These are phyloP conservation scores for Charadrius vociferus DNA, from an alignment of 2,113 vertebrate species.

Conservation along the genomic window DNA sequence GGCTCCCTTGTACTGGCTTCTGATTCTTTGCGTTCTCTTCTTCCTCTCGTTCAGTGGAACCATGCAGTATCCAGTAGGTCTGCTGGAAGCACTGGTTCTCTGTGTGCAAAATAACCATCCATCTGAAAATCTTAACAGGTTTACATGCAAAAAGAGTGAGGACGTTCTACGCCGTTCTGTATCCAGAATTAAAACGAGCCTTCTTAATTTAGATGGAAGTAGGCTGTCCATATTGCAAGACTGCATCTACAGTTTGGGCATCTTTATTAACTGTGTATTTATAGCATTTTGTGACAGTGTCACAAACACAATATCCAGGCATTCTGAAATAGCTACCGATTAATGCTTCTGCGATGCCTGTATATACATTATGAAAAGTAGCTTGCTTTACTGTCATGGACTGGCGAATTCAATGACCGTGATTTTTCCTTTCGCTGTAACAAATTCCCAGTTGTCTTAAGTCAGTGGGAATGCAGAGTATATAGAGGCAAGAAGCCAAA, in stretches of 20 bases:
- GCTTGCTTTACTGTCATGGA: neutral
- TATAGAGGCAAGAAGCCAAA: neutral
- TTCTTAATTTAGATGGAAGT: neutral
- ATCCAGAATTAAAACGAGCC: neutral
- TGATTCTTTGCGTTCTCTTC: neutral
- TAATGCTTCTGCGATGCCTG: neutral
- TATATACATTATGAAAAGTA: neutral
- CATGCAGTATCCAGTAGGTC: neutral
- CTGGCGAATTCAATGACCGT: neutral
- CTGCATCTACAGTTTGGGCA: neutral
- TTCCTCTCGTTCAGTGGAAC: neutral
- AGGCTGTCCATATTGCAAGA: neutral
- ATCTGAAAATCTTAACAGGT: neutral
- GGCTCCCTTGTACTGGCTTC: neutral
- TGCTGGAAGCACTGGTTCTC: neutral
- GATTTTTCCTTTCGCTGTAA: neutral
- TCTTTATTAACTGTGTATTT: neutral
- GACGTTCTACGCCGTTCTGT: neutral
- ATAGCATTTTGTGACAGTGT: neutral
- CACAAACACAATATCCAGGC: neutral
- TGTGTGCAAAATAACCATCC: neutral
- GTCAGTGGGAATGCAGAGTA: neutral
- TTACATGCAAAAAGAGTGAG: neutral
- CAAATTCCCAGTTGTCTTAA: neutral
- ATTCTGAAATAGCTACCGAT: neutral